These are phyloP conservation scores for Mylabris phalerata DNA, from an alignment of 1,140 invertebrate species.

Conservation along the genomic window DNA sequence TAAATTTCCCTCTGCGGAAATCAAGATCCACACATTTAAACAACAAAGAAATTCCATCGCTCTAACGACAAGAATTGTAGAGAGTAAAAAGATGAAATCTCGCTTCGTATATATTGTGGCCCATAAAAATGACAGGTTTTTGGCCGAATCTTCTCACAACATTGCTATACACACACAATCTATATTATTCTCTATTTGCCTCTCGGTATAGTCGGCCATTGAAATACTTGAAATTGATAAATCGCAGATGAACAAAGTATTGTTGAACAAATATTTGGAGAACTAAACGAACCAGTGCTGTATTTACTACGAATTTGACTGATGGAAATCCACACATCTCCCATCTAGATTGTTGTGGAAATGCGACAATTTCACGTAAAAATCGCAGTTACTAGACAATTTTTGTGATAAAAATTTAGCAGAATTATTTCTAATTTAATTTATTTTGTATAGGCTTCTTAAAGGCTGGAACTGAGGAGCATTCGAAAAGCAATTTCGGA, in stretches of 20 bases:
- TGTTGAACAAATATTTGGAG: no score
- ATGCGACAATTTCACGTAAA: no score
- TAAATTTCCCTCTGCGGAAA: slow-evolving; percentile 32
- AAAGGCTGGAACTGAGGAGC: slow-evolving; percentile 62
- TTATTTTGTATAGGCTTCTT: slow-evolving; percentile 62
- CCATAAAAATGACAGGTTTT: slow-evolving; percentile 31
- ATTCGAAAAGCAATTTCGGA: slow-evolving; percentile 77
- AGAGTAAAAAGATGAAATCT: slow-evolving; percentile 29
- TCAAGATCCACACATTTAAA: slow-evolving; percentile 28
- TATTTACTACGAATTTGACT: no score
- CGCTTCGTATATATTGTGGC: slow-evolving; percentile 24
- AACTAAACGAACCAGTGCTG: no score
- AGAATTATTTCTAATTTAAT: not conserved
- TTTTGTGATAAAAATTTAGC: no score
- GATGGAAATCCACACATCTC: no score
- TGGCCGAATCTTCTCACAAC: slow-evolving; percentile 26
- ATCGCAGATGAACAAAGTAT: no score
- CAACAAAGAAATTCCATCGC: slow-evolving; percentile 27
- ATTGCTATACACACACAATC: slow-evolving; percentile 20
- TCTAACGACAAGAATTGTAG: no score
- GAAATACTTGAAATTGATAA: no score
- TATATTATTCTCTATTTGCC: slow-evolving; percentile 23
- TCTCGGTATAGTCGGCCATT: slow-evolving; percentile 8
- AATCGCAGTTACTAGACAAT: no score
- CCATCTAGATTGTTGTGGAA: no score